Conservation (phyloP, 2,113 vertebrate species). For the Cynoglossus semilaevis region DNA sequence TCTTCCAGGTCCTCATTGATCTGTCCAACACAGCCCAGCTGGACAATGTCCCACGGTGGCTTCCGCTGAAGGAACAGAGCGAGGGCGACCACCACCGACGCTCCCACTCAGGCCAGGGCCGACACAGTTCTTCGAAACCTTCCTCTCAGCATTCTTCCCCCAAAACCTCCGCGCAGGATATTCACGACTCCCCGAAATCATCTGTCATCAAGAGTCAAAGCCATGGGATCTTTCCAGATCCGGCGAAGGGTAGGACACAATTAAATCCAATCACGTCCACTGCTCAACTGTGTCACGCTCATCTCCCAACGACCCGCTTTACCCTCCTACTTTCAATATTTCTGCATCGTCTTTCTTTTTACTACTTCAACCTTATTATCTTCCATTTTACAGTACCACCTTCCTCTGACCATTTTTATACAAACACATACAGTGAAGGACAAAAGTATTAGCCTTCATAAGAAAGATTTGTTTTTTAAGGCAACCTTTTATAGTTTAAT, state of each 20-base stretch:
- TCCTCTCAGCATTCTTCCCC: conserved; percentile 79
- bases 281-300: conserved; percentile 25
- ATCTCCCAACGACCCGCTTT: conserved; percentile 22
- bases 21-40: conserved; percentile 87
- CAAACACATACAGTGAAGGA: background rate
- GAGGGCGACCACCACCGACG: conserved; percentile 91
- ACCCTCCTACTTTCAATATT: conserved; percentile 12
- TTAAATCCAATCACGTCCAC: conserved; percentile 10
- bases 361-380: background rate
- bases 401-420: conserved; percentile 36
- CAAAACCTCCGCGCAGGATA: conserved; percentile 82
- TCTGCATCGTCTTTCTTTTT: conserved; percentile 6
- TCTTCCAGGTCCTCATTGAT: conserved; percentile 88
- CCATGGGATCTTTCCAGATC: conserved; percentile 96
- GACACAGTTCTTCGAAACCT: conserved; percentile 86
- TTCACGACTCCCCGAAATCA: conserved; percentile 88
- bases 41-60: conserved; percentile 92
- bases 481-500: too few species aligned
- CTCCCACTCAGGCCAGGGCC: conserved; percentile 84
- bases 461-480: too few species aligned
- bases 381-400: conserved; percentile 22
- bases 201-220: conserved; percentile 98
- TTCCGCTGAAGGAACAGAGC: conserved; percentile 90
- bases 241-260: conserved; percentile 89
- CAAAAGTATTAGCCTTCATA: too few species aligned